Evolutionary conservation across 2,113 vertebrate genomes (phyloP).

Genomic region (Cavia aperea): DNA sequence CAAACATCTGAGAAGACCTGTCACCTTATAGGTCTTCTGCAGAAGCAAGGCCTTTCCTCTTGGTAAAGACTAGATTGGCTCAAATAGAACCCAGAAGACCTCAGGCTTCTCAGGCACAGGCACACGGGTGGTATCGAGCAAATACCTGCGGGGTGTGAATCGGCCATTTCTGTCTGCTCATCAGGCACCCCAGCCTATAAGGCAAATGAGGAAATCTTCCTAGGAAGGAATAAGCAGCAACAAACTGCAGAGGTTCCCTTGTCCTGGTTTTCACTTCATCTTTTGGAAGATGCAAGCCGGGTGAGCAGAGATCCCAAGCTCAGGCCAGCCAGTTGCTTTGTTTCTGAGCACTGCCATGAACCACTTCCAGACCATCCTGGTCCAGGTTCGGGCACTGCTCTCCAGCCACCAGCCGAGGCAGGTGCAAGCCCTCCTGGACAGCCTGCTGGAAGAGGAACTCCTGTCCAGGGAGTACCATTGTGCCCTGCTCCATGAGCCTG

Average conservation of each 20-base stretch:
- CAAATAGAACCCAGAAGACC: neutral
- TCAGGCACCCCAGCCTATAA: neutral
- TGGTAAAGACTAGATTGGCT: too few relatives aligned
- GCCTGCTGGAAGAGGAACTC: constrained; percentile 73
- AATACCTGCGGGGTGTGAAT: neutral
- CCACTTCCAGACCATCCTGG: constrained; percentile 78
- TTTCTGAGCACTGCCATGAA: constrained; percentile 66
- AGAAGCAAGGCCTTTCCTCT: neutral
- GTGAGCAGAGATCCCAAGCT: constrained; percentile 10
- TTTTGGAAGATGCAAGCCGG: constrained; percentile 64
- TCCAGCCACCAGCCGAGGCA: constrained; percentile 58
- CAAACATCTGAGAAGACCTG: neutral
- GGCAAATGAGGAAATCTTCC: constrained; percentile 72
- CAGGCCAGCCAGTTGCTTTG: neutral
- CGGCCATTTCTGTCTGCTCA: neutral
- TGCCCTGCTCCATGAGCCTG: constrained; percentile 69
- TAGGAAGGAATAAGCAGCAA: constrained; percentile 24
- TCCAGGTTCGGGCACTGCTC: constrained; percentile 69
- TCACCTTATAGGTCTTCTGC: neutral
- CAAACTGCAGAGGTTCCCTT: constrained; percentile 24
- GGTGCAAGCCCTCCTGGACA: constrained; percentile 67
- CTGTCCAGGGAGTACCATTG: constrained; percentile 79
- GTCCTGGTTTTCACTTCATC: constrained; percentile 71
- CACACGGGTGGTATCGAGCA: neutral
- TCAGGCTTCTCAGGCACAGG: neutral